Evolutionary conservation across 2,113 vertebrate species (phyloP).

Genomic region (Passer montanus): DNA sequence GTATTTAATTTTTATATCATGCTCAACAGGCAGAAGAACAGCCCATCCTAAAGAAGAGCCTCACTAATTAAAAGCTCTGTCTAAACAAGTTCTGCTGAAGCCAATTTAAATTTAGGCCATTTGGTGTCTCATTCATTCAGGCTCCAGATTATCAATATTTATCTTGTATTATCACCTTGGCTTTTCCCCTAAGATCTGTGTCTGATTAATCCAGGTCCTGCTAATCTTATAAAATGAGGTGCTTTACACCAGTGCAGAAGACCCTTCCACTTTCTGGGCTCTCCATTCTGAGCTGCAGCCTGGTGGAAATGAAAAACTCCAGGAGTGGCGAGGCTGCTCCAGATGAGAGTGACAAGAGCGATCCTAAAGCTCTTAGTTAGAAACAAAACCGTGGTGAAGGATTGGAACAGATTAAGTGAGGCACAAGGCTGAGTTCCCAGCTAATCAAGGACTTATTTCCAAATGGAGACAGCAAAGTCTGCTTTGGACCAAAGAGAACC

Average conservation of each 20-base stretch:
- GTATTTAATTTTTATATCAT: not conserved
- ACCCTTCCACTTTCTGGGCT: not conserved
- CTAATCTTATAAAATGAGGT: not conserved
- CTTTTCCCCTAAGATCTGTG: not conserved
- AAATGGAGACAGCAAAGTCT: conserved; percentile 36
- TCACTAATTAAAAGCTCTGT: not conserved
- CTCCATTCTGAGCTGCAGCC: not conserved
- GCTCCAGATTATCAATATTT: not conserved
- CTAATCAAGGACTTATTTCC: conserved; percentile 25
- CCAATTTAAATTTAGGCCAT: not conserved
- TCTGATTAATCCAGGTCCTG: not conserved
- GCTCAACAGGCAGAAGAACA: not conserved
- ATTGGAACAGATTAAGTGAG: conserved; percentile 11
- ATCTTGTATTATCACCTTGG: not conserved
- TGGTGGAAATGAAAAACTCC: not conserved
- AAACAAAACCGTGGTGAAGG: not conserved
- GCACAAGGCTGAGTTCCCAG: not conserved
- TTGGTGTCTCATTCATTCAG: not conserved
- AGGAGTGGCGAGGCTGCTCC: not conserved
- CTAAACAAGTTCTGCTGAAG: not conserved
- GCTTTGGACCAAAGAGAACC: conserved; percentile 18
- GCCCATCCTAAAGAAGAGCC: not conserved
- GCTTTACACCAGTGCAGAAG: not conserved
- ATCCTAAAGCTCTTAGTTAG: not conserved
- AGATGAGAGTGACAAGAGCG: not conserved